Conservation (phyloP, 2,888 invertebrate species). For the Dasysyrphus tricinctus region DNA sequence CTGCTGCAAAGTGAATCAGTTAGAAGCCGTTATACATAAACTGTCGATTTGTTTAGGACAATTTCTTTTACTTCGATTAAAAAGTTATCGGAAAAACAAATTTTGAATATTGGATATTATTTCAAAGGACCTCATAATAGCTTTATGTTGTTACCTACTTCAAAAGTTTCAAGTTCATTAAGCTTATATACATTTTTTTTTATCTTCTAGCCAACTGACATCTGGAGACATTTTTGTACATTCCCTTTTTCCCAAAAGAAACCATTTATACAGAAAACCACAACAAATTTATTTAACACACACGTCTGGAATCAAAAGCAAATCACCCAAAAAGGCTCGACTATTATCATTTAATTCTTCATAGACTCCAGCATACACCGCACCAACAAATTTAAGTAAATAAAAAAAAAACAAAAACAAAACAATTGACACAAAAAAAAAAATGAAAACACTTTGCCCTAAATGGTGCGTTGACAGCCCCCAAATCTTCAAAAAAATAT, state of each 20-base stretch:
- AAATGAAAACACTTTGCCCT: conserved; percentile 31
- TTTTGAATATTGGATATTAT: too few species aligned
- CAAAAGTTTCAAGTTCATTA: not conserved
- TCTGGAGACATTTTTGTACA: not conserved
- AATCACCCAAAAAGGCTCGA: conserved; percentile 17
- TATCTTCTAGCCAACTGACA: not conserved
- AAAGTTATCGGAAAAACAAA: too few species aligned
- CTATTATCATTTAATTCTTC: conserved; percentile 19
- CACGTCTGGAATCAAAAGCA: conserved; percentile 23
- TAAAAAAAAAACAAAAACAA: not conserved
- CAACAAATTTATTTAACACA: conserved; percentile 3
- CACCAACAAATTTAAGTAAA: conserved; percentile 10
- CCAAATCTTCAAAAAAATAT: conserved; percentile 31
- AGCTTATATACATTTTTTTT: not conserved
- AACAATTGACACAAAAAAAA: conserved; percentile 24
- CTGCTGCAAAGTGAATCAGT: too few species aligned
- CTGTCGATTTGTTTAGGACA: too few species aligned
- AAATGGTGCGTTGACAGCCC: conserved; percentile 30
- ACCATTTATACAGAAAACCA: not conserved
- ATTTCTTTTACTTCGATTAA: too few species aligned
- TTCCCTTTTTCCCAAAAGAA: not conserved
- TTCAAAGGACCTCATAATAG: too few species aligned
- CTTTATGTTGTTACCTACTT: too few species aligned
- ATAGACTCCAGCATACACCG: not conserved
- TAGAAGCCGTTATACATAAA: too few species aligned